Base-by-base conservation (phyloP, 2,797 vertebrate genomes). In the Pygocentrus nattereri region DNA sequence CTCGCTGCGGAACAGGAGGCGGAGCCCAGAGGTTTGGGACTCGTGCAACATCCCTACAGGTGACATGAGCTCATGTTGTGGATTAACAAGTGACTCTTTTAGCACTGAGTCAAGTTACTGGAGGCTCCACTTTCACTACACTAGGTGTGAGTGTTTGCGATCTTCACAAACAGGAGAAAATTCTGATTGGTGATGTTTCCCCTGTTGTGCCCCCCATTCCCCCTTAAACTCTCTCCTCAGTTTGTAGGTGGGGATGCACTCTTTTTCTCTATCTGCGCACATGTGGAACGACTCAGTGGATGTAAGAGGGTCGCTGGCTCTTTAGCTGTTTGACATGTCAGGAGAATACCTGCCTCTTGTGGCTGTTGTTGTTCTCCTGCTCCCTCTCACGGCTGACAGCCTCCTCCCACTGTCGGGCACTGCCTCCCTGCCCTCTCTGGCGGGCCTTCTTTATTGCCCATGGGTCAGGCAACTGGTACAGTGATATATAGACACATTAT, bases 301-400 rank as follows among this genome's bases (percentile, higher is more conserved):
- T 87, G 85, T 83, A 80, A 82, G 80, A 62, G 85, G 89, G 88
- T 93, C 89, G 89, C 75, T 50, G 78, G 84, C 87, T 90, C 86
- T 84, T 80, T 64, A 75, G 67, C 78, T 87, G 86, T 88, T 89
- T 92, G 91, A 92, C 88, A 88, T 87, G 85, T 84, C 75, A 74
- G 87, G 85, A 91, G 90, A 91, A 91, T 88, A 88, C 87, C 91
- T 87, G 82, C 75, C 77, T n/a, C n/a, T n/a, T n/a, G n/a, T n/a
- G n/a, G n/a, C n/a, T n/a, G n/a, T n/a, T n/a, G n/a, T n/a, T n/a
- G n/a, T n/a, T n/a, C n/a, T n/a, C n/a, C n/a, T n/a, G n/a, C n/a
- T n/a, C n/a, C n/a, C n/a, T n/a, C n/a, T n/a, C n/a, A n/a, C n/a
- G n/a, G n/a, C n/a, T n/a, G n/a, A n/a, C n/a, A n/a, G n/a, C n/a